phyloP scores from a whole-genome alignment of 2,113 vertebrate genomes.

The Electrona antarctica region DNA sequence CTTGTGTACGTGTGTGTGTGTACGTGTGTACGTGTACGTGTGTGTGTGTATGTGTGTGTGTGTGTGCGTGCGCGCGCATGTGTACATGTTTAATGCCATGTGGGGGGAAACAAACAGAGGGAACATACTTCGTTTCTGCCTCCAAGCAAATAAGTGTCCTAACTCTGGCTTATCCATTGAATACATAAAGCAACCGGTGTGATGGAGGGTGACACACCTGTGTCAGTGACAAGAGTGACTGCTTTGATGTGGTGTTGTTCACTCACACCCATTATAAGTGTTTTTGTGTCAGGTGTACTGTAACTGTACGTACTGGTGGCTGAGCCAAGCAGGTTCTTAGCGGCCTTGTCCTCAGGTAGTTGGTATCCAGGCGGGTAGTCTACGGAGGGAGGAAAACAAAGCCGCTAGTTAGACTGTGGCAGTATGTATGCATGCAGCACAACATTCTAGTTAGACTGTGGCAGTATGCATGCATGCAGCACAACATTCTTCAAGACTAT shows the following conservation, averaged over 20 bases:
- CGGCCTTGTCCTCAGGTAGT: slow-evolving; percentile 90
- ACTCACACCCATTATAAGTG: not conserved
- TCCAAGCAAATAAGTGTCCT: not conserved
- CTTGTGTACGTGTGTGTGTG: slow-evolving; percentile 2
- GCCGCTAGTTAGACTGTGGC: not conserved
- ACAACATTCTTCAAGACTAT: not conserved
- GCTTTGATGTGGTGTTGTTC: not conserved
- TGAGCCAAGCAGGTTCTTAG: slow-evolving; percentile 95
- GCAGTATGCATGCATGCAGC: not conserved
- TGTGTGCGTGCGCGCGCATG: not conserved
- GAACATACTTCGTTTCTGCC: not conserved
- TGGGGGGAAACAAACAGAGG: slow-evolving; percentile 15
- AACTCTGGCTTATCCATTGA: no score
- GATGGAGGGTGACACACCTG: no score
- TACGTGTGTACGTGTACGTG: not conserved
- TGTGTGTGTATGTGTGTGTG: no score
- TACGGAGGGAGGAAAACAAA: slow-evolving; percentile 57
- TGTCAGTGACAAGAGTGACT: no score
- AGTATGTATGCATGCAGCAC: not conserved
- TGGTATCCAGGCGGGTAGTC: slow-evolving; percentile 93
- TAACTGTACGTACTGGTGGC: slow-evolving; percentile 91
- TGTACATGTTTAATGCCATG: slow-evolving; percentile 5
- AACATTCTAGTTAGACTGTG: not conserved
- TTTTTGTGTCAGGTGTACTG: not conserved
- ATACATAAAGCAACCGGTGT: no score